A percentile compares a stretch with the other conserved stretches of the same genome.
These are phyloP conservation scores for Triplophysa bombifrons DNA, from an alignment of 2,797 vertebrate species.

Conservation along the genomic window DNA sequence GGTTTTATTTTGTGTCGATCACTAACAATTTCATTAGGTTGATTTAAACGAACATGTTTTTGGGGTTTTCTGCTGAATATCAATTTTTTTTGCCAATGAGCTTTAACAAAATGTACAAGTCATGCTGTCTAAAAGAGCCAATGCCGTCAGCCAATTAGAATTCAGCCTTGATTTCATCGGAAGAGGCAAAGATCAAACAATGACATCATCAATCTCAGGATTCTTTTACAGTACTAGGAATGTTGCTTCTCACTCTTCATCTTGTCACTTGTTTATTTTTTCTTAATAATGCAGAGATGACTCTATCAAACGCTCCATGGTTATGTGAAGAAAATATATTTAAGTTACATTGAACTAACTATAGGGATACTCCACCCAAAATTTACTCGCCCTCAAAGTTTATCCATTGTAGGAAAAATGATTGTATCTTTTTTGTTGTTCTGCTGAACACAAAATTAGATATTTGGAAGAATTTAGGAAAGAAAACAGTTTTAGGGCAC, in stretches of 20 bases:
- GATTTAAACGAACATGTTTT: constrained; percentile 49
- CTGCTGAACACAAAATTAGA: no score
- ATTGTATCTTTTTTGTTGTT: no score
- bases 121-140: constrained; percentile 27
- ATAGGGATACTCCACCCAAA: no score
- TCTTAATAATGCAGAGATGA: constrained; percentile 26
- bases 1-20: constrained; percentile 63
- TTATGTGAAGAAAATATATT: constrained; percentile 25
- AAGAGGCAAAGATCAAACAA: constrained; percentile 12
- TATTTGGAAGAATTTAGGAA: no score
- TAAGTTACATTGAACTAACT: neutral
- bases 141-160: constrained; percentile 37
- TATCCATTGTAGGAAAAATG: no score
- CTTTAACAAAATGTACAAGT: constrained; percentile 24
- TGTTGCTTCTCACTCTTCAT: constrained; percentile 26
- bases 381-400: no score
- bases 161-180: constrained; percentile 36
- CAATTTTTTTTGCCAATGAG: constrained; percentile 18
- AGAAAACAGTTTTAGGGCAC: no score
- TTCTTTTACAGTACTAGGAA: constrained; percentile 49
- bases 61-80: constrained; percentile 28
- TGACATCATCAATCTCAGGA: constrained; percentile 56
- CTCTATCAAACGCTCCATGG: constrained; percentile 33
- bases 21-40: constrained; percentile 65
- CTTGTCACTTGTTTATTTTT: constrained; percentile 4